A percentile compares a stretch with the other conserved stretches of the same genome.
phyloP scores from a whole-genome alignment of 2,888 invertebrate genomes.

The Aphrophora alni region DNA sequence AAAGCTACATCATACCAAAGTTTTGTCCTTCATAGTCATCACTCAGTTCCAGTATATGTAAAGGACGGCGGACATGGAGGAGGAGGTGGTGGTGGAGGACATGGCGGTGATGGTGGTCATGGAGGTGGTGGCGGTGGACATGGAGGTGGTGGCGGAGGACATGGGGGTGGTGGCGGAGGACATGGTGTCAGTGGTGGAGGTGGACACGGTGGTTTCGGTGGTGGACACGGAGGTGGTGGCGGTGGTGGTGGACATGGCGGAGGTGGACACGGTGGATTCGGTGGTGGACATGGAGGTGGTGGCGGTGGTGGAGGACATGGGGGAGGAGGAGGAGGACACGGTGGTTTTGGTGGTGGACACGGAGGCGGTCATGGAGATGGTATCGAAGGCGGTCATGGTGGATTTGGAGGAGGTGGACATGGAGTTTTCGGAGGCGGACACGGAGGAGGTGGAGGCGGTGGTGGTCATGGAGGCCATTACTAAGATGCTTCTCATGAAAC shows the following conservation, averaged over 20 bases:
- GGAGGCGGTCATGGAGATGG: not conserved
- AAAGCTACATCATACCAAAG: conserved; percentile 28
- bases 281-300: not conserved
- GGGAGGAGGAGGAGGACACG: not conserved
- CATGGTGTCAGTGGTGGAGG: conserved; percentile 10
- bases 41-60: not conserved
- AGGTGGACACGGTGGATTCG: not conserved
- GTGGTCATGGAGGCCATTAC: not conserved
- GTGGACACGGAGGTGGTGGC: not conserved
- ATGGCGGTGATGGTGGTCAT: not conserved
- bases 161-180: conserved; percentile 3
- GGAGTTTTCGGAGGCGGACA: not conserved
- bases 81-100: not conserved
- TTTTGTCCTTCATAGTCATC: not conserved
- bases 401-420: not conserved
- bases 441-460: not conserved
- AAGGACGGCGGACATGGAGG: not conserved
- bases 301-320: conserved; percentile 10
- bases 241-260: conserved; percentile 13
- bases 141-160: not conserved
- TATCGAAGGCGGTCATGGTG: conserved; percentile 10
- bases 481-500: not conserved
- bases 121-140: not conserved
- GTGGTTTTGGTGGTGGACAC: conserved; percentile 6
- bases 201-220: not conserved